Conservation (phyloP, 2,113 vertebrate genomes). For the Alligator sinensis region DNA sequence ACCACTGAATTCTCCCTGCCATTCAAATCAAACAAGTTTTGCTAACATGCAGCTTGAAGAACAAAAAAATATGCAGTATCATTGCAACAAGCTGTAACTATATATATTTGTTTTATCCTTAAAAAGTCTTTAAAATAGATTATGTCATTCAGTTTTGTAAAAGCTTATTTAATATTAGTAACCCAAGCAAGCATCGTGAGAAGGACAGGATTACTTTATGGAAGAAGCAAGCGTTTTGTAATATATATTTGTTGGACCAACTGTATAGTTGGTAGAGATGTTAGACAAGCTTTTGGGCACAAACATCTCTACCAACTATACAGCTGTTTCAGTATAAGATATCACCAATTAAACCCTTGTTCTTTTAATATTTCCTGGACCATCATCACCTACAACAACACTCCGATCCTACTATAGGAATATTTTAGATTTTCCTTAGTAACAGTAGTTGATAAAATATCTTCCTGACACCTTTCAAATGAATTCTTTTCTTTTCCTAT, state of each 20-base stretch:
- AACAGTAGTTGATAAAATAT: background rate
- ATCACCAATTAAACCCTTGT: too few species aligned
- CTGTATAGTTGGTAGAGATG: too few species aligned
- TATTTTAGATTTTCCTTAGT: background rate
- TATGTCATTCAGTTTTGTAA: background rate
- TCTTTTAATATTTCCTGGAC: too few species aligned
- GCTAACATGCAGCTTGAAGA: background rate
- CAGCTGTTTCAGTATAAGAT: too few species aligned
- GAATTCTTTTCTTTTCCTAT: slow-evolving; percentile 24
- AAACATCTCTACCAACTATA: too few species aligned
- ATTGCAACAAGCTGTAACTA: slow-evolving; percentile 4
- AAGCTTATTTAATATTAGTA: background rate
- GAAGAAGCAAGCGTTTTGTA: too few species aligned
- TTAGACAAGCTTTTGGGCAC: too few species aligned
- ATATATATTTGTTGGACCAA: too few species aligned
- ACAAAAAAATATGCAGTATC: slow-evolving; percentile 35
- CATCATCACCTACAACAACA: too few species aligned
- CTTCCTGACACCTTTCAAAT: background rate
- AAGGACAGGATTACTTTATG: background rate
- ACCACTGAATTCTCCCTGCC: background rate
- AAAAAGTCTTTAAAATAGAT: slow-evolving; percentile 3
- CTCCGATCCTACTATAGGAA: background rate
- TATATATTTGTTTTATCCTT: background rate
- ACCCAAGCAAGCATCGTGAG: background rate
- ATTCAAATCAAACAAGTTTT: slow-evolving; percentile 62